Base-by-base conservation (phyloP, 2,113 vertebrate species). In the Chroicocephalus ridibundus region DNA sequence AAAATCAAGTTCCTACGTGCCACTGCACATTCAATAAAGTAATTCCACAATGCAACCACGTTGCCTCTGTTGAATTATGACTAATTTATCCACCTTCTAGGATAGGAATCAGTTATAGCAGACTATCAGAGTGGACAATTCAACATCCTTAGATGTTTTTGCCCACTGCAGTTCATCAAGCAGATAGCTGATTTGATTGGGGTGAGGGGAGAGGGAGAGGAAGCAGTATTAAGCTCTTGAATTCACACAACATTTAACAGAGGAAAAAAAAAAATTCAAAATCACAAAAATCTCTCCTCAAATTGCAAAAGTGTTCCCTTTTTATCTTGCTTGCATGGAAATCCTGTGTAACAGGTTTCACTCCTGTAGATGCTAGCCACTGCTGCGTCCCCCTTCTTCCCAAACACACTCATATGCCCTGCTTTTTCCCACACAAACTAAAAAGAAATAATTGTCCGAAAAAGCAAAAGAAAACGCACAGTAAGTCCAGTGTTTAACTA, bases 351-450 rank as follows among this genome's bases (percentile, higher is more conserved):
- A 65, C 0, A n/a, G 51, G 49, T 47, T 91, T 83, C 66, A 54
- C 38, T 80, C 61, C 83, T 47, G n/a, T 52, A 77, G 71, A 85
- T 74, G 78, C n/a, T 32, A 54, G 66, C 54, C 62, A n/a, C 58
- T 87, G 82, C 71, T 81, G 81, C 69, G 77, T 66, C 61, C 54
- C 70, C 42, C 51, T 22, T n/a, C 54, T 26, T 70, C 82, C 82
- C 94, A 74, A 70, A 90, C 80, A 90, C 79, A 83, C n/a, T 83
- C 84, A 38, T 24, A 69, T 27, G 76, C 58, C 61, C 96, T 89
- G 57, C 77, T 78, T 89, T 96, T 96, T 96, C 93, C 92, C 94
- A 96, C 75, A 84, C 96, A 86, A 65, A 78, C 66, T 94, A 40
- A 91, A 93, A 97, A 95, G 94, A 88, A 86, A 90, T 89, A 82